Base-by-base conservation (phyloP, 2,113 vertebrate genomes). In the Vombatus ursinus region DNA sequence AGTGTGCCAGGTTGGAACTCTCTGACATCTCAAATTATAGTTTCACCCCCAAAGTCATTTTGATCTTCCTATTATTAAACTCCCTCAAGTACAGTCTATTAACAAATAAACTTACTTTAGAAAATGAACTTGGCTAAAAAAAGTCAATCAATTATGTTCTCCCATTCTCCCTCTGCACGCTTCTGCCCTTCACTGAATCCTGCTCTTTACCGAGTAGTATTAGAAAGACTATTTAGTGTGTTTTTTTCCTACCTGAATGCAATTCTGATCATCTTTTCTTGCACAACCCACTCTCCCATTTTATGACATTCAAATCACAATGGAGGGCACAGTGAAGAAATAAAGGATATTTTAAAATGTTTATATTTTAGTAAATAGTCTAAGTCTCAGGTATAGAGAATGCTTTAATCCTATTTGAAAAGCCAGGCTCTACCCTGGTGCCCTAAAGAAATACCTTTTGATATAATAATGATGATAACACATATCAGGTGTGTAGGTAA, bases 21-120 rank as follows among this genome's bases (percentile, higher is more conserved):
- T 95, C 92, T 97, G 97, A 97, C 96, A 98, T 95, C 57, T 98
- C 96, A 97, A 97, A 97, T 98, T 98, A 98, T 96, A 98, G 92
- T 61, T 97, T 95, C 89, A 97, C 97, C 96, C 96, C 95, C 97
- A 91, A 98, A 97, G 96, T 97, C 95, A 95, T 52, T 95, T 97
- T 97, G 97, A 96, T 95, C 97, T 98, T 98, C 93, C 93, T 96
- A 54, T 68, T 90, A 94, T 89, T 96, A 98, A 96, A 61, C 95
- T 94, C 95, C 95, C 54, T 90, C 96, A 96, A 96, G 97, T 98
- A 98, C 93, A 98, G 95, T 68, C 6, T 89, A 52, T 95, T 97
- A 97, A 52, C 84, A 95, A 91, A 37, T 89, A 94, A 95, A 97
- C 1, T 11, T 44, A 19, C 84, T 89, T 48, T 44, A 24, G 47